phyloP scores from a whole-genome alignment of 2,113 vertebrate genomes.

The Oreotrochilus melanogaster region DNA sequence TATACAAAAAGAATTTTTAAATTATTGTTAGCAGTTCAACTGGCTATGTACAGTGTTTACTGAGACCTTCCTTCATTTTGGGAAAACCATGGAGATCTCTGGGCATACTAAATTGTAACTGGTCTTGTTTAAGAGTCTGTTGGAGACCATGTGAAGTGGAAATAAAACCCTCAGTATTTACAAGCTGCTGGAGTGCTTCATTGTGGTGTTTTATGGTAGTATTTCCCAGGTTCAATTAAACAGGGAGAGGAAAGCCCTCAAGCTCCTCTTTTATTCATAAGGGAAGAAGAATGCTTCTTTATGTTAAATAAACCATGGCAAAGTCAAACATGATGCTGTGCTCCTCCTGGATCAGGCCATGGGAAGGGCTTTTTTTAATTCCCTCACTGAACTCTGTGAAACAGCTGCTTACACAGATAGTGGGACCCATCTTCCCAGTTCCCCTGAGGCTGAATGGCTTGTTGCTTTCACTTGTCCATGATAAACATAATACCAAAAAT shows the following conservation, averaged over 20 bases:
- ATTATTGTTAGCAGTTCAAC: conserved; percentile 83
- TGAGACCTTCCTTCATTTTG: conserved; percentile 58
- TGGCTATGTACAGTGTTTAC: conserved; percentile 86
- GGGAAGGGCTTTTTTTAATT: not conserved
- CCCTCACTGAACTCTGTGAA: not conserved
- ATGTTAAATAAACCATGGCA: not conserved
- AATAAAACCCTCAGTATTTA: conserved; percentile 81
- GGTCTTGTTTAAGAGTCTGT: conserved; percentile 74
- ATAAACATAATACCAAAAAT: not conserved
- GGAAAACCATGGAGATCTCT: conserved; percentile 63
- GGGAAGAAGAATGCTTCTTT: not conserved
- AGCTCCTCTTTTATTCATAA: not conserved
- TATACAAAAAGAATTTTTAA: conserved; percentile 84
- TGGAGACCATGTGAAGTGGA: conserved; percentile 70
- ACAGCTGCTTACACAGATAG: not conserved
- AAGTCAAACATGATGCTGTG: not conserved
- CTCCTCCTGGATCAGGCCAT: not conserved
- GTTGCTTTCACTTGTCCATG: not conserved
- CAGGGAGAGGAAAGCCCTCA: not conserved
- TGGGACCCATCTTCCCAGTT: not conserved
- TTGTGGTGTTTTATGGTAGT: not conserved
- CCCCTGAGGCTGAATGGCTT: not conserved
- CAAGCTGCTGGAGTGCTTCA: not conserved
- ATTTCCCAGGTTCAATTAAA: not conserved
- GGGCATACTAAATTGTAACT: conserved; percentile 69